These are phyloP conservation scores for Callipepla squamata DNA, from an alignment of 2,113 vertebrate genomes.

Conservation along the genomic window DNA sequence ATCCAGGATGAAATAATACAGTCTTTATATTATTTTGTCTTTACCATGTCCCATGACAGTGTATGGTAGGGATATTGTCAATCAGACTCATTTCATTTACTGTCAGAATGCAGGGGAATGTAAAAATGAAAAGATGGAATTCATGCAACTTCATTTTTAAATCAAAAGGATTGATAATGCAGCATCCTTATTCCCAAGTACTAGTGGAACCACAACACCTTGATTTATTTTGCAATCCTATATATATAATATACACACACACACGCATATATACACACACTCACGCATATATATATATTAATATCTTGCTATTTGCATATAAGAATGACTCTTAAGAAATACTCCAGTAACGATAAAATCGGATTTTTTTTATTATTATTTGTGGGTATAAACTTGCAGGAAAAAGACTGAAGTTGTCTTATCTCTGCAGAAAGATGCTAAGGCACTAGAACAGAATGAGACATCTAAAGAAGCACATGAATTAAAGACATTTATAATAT, in stretches of 20 bases:
- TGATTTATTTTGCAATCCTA: not conserved
- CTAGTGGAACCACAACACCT: not conserved
- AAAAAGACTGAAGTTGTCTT: not conserved
- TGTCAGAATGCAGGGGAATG: not conserved
- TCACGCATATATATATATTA: not conserved
- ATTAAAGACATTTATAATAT: not conserved
- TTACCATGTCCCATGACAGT: accelerated
- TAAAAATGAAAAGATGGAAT: not conserved
- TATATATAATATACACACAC: no score
- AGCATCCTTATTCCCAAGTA: not conserved
- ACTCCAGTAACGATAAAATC: not conserved
- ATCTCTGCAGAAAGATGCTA: not conserved
- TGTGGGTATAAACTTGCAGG: not conserved
- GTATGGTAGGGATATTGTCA: not conserved
- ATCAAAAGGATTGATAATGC: not conserved
- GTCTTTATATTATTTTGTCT: not conserved
- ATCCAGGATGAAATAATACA: not conserved
- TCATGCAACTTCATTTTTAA: not conserved
- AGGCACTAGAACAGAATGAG: not conserved
- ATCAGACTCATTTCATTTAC: not conserved
- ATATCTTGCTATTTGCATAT: not conserved
- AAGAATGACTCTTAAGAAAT: not conserved
- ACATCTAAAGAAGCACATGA: not conserved
- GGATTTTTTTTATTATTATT: not conserved
- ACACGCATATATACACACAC: no score